phyloP scores from a whole-genome alignment of 1,140 invertebrate species.

The Platyscapa corneri region DNA sequence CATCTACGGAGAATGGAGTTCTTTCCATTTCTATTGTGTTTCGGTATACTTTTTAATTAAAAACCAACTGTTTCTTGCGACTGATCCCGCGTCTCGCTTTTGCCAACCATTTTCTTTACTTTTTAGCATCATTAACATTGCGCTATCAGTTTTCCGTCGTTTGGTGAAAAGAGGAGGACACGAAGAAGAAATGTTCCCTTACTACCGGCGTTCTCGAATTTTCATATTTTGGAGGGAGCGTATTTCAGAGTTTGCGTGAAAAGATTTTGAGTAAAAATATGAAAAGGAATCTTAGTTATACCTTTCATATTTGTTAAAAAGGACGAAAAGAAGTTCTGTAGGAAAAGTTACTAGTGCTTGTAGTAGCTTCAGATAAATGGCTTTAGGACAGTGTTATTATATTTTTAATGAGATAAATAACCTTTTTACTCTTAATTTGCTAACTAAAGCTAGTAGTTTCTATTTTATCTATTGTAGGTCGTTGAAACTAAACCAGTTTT shows the following conservation, averaged over 20 bases:
- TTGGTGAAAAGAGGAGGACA: not conserved
- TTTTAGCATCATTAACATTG: not conserved
- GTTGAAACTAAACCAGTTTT: not conserved
- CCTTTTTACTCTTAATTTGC: not conserved
- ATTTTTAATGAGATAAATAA: not conserved
- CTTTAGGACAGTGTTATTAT: not conserved
- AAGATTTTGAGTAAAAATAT: slow-evolving; percentile 13
- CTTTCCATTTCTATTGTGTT: not conserved
- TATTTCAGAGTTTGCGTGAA: not conserved
- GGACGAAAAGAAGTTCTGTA: not conserved
- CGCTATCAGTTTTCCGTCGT: not conserved
- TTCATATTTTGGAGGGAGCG: not conserved
- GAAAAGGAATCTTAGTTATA: not conserved
- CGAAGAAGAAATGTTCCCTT: not conserved
- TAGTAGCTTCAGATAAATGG: not conserved
- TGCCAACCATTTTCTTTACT: not conserved
- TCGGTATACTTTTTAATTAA: slow-evolving; percentile 48
- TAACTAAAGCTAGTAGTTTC: not conserved
- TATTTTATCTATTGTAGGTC: not conserved
- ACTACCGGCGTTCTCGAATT: not conserved
- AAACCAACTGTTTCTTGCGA: not conserved
- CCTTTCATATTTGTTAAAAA: not conserved
- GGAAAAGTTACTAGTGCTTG: not conserved
- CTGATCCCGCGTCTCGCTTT: not conserved
- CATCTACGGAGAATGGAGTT: not conserved